A percentile compares a stretch with the other conserved stretches of the same genome.
Conservation (phyloP, 2,113 vertebrate species). For the Salvator merianae region DNA sequence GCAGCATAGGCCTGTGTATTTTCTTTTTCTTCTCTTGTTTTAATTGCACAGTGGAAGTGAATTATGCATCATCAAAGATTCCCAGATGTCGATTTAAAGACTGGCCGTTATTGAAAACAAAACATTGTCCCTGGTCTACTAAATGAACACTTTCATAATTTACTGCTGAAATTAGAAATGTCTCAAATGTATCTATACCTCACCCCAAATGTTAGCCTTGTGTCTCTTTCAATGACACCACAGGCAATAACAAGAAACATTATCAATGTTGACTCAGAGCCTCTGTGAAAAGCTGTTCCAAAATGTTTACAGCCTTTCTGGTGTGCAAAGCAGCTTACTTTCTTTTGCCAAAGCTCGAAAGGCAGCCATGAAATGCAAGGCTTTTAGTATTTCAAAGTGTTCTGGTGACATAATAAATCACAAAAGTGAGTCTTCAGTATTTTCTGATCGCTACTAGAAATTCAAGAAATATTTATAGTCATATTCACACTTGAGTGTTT, state of each 20-base stretch:
- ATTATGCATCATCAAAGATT: not conserved
- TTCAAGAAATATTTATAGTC: conserved; percentile 48
- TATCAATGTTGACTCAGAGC: not conserved
- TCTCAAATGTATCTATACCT: not conserved
- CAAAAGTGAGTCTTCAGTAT: conserved; percentile 25
- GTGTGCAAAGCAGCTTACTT: conserved; percentile 34
- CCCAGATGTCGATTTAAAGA: not conserved
- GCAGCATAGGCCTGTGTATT: not conserved
- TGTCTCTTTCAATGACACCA: not conserved
- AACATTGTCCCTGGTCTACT: not conserved
- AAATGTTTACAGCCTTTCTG: not conserved
- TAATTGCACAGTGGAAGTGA: not conserved
- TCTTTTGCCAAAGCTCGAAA: conserved; percentile 40
- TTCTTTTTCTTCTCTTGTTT: not conserved
- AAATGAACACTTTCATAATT: not conserved
- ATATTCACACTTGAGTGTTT: conserved; percentile 25
- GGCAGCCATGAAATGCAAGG: conserved; percentile 45
- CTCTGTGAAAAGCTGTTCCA: conserved; percentile 37
- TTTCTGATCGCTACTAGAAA: conserved; percentile 47
- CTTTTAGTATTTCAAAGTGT: conserved; percentile 61
- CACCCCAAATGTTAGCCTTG: not conserved
- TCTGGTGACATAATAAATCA: conserved; percentile 56
- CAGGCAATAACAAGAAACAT: not conserved
- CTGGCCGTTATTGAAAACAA: not conserved
- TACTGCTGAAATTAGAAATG: accelerated